Percentiles rank a stretch among this genome's conserved stretches.
Conservation (phyloP, 2,113 vertebrate species). For the Neofelis nebulosa region DNA sequence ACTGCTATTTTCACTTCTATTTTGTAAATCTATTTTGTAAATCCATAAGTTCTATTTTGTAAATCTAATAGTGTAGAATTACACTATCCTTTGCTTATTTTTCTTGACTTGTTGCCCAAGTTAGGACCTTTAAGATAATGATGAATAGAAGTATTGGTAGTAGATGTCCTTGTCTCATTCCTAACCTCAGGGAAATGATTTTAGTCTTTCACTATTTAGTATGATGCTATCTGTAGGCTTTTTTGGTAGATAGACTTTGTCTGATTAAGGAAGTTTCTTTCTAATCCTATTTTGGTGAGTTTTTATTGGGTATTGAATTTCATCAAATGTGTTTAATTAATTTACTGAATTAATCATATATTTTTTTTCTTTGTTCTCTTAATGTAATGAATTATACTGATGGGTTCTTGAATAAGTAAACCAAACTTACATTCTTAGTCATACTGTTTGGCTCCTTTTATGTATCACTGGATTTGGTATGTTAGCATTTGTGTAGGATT, state of each 20-base stretch:
- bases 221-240: background rate
- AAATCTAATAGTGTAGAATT: background rate
- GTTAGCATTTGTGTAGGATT: background rate
- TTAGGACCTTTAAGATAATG: background rate
- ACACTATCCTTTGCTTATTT: background rate
- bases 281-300: background rate
- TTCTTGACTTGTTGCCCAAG: background rate
- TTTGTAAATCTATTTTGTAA: too few species aligned
- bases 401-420: background rate
- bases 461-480: background rate
- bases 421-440: background rate
- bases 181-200: background rate
- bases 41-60: too few species aligned
- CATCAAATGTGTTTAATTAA: background rate
- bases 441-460: background rate
- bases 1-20: background rate
- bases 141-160: background rate
- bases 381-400: background rate
- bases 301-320: slow-evolving; percentile 2
- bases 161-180: background rate
- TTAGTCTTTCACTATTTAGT: background rate
- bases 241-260: background rate
- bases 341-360: background rate
- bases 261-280: background rate
- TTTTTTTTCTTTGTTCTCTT: background rate